Conservation (phyloP, 1,140 invertebrate genomes). For the Lysiphlebus fabarum region DNA sequence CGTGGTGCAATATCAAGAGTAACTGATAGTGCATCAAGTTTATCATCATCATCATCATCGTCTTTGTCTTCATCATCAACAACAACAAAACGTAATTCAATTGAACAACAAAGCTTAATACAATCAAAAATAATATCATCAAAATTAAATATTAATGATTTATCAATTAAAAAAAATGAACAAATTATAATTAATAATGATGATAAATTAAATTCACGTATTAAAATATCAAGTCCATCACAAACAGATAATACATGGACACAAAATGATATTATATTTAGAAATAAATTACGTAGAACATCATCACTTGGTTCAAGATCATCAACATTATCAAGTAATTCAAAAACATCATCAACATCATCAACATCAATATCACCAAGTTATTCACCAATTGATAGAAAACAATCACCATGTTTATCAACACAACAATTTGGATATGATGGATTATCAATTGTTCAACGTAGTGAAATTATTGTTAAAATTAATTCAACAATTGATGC, state of each 20-base stretch:
- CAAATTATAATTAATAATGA: too few relatives aligned
- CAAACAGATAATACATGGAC: conserved; percentile 43
- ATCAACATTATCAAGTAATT: conserved; percentile 33
- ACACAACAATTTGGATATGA: conserved; percentile 50
- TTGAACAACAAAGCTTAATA: too few relatives aligned
- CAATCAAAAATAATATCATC: too few relatives aligned
- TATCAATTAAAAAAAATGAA: too few relatives aligned
- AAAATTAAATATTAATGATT: too few relatives aligned
- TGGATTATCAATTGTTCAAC: conserved; percentile 59
- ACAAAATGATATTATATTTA: conserved; percentile 28
- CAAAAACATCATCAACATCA: conserved; percentile 36
- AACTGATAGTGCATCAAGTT: too few relatives aligned
- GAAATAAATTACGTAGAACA: conserved; percentile 19
- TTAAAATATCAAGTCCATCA: conserved; percentile 48
- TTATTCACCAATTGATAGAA: conserved; percentile 34
- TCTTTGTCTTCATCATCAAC: too few relatives aligned
- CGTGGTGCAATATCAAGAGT: too few relatives aligned
- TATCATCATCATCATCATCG: too few relatives aligned
- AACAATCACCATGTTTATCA: conserved; percentile 42
- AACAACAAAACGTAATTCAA: too few relatives aligned
- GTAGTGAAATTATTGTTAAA: conserved; percentile 61
- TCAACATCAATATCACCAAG: conserved; percentile 40
- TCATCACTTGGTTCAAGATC: conserved; percentile 30
- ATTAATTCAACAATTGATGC: conserved; percentile 63
- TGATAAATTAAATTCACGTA: conserved; percentile 12